Conservation (phyloP, 2,888 invertebrate genomes). For the Andricus curvator region DNA sequence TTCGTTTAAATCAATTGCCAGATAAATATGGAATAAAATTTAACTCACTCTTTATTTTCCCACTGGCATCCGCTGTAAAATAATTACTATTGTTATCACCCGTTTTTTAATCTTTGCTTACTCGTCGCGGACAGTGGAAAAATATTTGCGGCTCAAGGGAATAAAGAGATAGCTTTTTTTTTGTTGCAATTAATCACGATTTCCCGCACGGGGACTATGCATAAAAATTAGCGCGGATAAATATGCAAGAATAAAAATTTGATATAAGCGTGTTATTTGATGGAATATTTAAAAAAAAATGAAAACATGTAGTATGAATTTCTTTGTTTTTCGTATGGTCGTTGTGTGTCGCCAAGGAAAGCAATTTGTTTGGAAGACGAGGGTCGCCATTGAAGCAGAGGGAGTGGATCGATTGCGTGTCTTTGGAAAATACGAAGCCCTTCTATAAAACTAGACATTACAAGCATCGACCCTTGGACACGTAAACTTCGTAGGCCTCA, state of each 20-base stretch:
- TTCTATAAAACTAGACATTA: conserved; percentile 24
- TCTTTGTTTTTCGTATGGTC: conserved; percentile 49
- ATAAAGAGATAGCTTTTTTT: not conserved
- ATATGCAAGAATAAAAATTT: not conserved
- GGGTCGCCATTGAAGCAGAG: conserved; percentile 52
- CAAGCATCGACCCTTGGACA: conserved; percentile 30
- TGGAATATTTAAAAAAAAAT: not conserved
- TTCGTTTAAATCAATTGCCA: not conserved
- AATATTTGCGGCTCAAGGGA: not conserved
- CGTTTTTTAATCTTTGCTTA: not conserved
- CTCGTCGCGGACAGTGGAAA: not conserved
- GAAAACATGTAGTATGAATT: not conserved
- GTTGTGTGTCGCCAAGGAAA: conserved; percentile 48
- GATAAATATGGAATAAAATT: not conserved
- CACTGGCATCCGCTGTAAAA: not conserved
- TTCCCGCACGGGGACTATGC: not conserved
- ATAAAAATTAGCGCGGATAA: not conserved
- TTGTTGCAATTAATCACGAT: not conserved
- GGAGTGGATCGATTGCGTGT: conserved; percentile 53
- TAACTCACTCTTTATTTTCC: not conserved
- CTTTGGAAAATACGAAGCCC: conserved; percentile 45
- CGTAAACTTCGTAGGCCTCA: not conserved
- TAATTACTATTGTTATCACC: not conserved
- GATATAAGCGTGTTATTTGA: not conserved
- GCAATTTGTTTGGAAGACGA: conserved; percentile 49